Base-by-base conservation (phyloP, 1,140 invertebrate genomes). In the Drosophila lacteicornis region DNA sequence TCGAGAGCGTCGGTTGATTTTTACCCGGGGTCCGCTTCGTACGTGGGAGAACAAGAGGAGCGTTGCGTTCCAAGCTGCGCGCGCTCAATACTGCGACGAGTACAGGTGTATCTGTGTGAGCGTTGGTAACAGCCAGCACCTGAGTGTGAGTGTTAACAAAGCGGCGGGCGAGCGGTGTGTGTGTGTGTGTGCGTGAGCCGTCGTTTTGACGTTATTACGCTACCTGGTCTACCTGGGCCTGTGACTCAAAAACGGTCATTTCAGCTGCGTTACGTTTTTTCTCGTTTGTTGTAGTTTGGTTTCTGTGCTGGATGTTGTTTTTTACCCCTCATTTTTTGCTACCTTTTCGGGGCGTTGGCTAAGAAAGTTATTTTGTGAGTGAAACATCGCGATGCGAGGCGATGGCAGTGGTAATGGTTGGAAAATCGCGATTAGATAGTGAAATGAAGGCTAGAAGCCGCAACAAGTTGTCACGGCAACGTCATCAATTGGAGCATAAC, bases 231-330 rank as follows among this genome's bases (percentile, higher is more conserved):
- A 75, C 80, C 60, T 65, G 63, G 70, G 38, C 53, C 61, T 81
- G 51, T 70, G 66, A 80, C 85, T 80, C 73, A 84, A 90, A 74
- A 84, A 90, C 80, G 81, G 84, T 88, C 85, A 88, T 87, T 87
- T 87, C 61, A 71, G 86, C 76, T 80, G 76, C 73, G 82, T 87
- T 75, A 79, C 80, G 84, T 80, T 84, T 87, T 82, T 88, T 80
- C 46, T 62, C 53, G 57, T 33, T 58, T 62, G 33, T 25, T 50
- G 70, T 47, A 43, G 58, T 71, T 62, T 63, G 55, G 69, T 17
- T 42, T 51, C 33, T 56, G 57, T 62, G 36, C 17, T 45, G 53
- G 33, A 49, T 65, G 66, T 70, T 63, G 53, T 43, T 63, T 53
- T 43, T 45, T 27, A 13, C 53, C 22, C 42, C 25, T 22, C 12